These are phyloP conservation scores for Pollimyrus isidori DNA, from an alignment of 2,113 vertebrate species.

Conservation along the genomic window DNA sequence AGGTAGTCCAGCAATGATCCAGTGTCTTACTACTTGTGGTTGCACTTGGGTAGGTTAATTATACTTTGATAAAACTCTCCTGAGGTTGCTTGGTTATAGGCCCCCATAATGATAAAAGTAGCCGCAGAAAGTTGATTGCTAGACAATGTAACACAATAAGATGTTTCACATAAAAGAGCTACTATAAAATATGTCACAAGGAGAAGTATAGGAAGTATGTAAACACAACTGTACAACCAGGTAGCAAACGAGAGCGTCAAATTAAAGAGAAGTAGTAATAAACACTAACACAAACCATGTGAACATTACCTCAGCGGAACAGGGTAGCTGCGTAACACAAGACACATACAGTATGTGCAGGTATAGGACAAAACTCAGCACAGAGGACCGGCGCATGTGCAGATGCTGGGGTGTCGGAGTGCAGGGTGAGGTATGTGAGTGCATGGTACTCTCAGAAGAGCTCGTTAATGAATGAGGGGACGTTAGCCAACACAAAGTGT, in stretches of 20 bases:
- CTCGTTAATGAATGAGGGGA: no score
- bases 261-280: neutral
- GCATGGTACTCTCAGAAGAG: no score
- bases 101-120: neutral
- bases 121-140: neutral
- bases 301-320: neutral
- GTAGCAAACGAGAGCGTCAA: neutral
- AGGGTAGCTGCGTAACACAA: neutral
- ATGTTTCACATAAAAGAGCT: neutral
- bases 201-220: neutral
- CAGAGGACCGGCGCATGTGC: no score
- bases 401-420: neutral
- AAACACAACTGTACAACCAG: neutral
- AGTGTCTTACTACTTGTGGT: neutral
- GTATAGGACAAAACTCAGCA: neutral
- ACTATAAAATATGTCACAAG: neutral
- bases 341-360: neutral
- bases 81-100: neutral
- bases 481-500: no score
- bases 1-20: neutral
- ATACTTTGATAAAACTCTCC: neutral
- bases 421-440: no score
- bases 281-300: neutral
- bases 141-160: neutral
- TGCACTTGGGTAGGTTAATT: neutral